A percentile compares a stretch with the other conserved stretches of the same genome.
Evolutionary conservation across 2,113 vertebrate species (phyloP).

Genomic region (Lagopus muta): DNA sequence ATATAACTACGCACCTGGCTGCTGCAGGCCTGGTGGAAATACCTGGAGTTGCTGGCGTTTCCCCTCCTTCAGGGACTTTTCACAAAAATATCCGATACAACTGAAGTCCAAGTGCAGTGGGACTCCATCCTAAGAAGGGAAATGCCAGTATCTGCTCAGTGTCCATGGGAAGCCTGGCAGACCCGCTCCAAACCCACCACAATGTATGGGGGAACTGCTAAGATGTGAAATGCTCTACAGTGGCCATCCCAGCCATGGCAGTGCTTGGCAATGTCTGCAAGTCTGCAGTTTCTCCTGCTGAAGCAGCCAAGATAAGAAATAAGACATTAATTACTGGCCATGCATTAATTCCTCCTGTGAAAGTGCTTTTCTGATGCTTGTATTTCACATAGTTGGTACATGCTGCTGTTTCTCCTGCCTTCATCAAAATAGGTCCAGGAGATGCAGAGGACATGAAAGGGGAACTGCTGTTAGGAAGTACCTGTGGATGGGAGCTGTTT

Average conservation of each 20-base stretch:
- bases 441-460: background rate
- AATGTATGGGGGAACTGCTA: rapidly evolving
- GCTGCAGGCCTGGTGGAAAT: background rate
- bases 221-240: background rate
- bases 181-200: rapidly evolving
- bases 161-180: rapidly evolving
- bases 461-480: background rate
- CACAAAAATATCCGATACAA: background rate
- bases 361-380: background rate
- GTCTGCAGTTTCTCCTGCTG: background rate
- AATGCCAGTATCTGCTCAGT: background rate
- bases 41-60: background rate
- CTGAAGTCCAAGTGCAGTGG: rapidly evolving
- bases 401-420: background rate
- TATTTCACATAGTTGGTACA: background rate
- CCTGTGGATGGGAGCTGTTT: background rate
- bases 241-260: rapidly evolving
- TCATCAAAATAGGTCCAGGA: rapidly evolving
- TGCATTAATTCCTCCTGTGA: background rate
- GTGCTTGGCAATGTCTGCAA: no score
- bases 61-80: background rate
- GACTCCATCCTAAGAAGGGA: background rate
- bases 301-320: background rate
- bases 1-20: no score
- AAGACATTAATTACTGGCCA: rapidly evolving